Conservation (phyloP, 1,140 invertebrate genomes). For the Babylonia areolata region DNA sequence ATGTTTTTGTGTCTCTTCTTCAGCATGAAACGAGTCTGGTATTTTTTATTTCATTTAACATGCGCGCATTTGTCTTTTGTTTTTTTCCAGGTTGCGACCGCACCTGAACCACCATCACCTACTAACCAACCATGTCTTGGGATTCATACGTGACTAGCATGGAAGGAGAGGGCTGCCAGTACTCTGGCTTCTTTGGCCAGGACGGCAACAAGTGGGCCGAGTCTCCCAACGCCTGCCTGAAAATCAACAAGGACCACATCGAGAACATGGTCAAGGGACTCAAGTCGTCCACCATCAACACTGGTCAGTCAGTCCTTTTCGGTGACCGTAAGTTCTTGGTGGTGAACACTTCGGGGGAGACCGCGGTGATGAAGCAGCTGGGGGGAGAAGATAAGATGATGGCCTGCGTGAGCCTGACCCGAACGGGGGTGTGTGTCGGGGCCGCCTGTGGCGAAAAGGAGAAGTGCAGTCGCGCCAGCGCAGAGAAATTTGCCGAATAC, state of each 20-base stretch:
- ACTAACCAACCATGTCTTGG: slow-evolving; percentile 42
- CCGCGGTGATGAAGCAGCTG: slow-evolving; percentile 16
- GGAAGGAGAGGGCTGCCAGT: slow-evolving; percentile 32
- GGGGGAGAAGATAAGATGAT: slow-evolving; percentile 31
- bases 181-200: slow-evolving; percentile 26
- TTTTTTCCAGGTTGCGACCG: too few relatives aligned
- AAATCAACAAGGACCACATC: background rate
- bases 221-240: background rate
- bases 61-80: too few relatives aligned
- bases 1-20: too few relatives aligned
- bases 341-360: background rate
- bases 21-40: too few relatives aligned
- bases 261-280: slow-evolving; percentile 6
- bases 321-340: slow-evolving; percentile 22
- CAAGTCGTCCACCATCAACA: background rate
- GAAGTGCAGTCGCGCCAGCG: slow-evolving; percentile 9
- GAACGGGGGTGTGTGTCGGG: background rate
- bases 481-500: slow-evolving; percentile 20
- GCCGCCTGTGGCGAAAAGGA: slow-evolving; percentile 29
- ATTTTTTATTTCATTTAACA: too few relatives aligned
- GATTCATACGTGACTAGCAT: slow-evolving; percentile 31
- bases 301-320: background rate
- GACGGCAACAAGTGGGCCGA: slow-evolving; percentile 35
- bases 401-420: slow-evolving; percentile 16
- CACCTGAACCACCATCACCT: background rate